Evolutionary conservation across 2,797 vertebrate genomes (phyloP), one percentile per base, ranked within the genome.

Genomic region (Naso thynnoides): DNA sequence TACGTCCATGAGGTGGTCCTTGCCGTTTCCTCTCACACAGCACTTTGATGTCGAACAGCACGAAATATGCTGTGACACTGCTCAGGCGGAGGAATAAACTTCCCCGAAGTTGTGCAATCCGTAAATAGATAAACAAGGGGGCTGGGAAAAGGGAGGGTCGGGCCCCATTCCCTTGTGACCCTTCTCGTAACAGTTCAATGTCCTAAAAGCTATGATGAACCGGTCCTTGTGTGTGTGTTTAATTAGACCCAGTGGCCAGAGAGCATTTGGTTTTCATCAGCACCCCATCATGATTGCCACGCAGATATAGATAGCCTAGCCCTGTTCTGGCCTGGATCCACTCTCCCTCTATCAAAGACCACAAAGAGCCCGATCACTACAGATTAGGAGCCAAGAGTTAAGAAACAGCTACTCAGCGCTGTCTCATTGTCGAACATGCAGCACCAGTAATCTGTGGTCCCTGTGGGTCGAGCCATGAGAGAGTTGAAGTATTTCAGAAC

Each of bases 191-290:
- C 78, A 87, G 90, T 92, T 92, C 89, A 93, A 76, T 53, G 84
- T 91, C 90, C 85, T 88, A 67, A 73, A 84, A 84, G 84, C 85
- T 79, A 65, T 45, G 36, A 78, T 60, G 60, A 86, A 89, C 88
- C 70, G 47, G 73, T 66, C 80, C 69, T 31, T 78, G 76, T 68
- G 76, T 83, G 73, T 83, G 88, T 79, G 81, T 88, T 90, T 93
- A 94, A 94, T 94, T 92, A 92, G 87, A 86, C 77, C 86, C 91
- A 89, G 81, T 91, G 90, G 89, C 89, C 90, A 82, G 67, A 80
- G 74, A 86, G 78, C 94, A 95, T 94, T 94, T 94, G 93, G 92
- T 92, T 94, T 91, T 88, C 87, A 94, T 95, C 91, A 95, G 85
- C 86, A 84, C 87, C 86, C 73, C 73, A 77, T 86, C 83, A 68